Evolutionary conservation across 1,140 invertebrate genomes (phyloP), one percentile per base, ranked within the genome.

Genomic region (Macrostomum lignano): DNA sequence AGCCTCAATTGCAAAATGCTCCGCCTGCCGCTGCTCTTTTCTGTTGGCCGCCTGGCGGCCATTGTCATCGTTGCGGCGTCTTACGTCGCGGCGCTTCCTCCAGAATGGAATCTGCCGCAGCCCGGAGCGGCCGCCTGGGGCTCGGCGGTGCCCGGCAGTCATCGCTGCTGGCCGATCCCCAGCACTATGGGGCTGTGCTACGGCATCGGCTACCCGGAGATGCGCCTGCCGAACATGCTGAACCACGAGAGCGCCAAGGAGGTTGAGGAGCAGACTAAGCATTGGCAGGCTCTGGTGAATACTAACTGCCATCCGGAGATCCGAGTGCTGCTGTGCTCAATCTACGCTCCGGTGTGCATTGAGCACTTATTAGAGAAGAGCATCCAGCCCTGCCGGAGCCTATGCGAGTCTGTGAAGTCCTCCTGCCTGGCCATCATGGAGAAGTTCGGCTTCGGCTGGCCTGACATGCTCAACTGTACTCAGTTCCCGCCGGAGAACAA

Each of bases 181-280:
- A 3, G 22, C 25, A 33, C 23, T 17, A 17, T 33, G 11, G 13
- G 6, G 6, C 19, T 33, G 3, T 33, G 32, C 19, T 2, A n/a
- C 17, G n/a, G 62, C 37, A 68, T 72, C 36, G 67, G 67, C 37
- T 72, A 72, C 52, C 48, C 46, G 9, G 57, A 62, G 43, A 73
- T 72, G 71, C 52, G 67, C 36, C 47, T 72, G 36, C 70, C 70
- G 1, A 73, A 73, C 51, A 52, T 73, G 2, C 54, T 72, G 31
- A 65, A 67, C 25, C 71, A 72, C 49, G 70, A 72, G 42, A 65
- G 62, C 1, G 47, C 72, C 35, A 51, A 55, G 14, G 70, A 72
- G 46, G 68, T 61, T 17, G 57, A 54, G 5, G 58, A 66, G 33
- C 67, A 70, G 48, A 58, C 67, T 3, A 51, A 48, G 10, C 65